Conservation (phyloP, 2,888 invertebrate species). For the Coenonympha glycerion region DNA sequence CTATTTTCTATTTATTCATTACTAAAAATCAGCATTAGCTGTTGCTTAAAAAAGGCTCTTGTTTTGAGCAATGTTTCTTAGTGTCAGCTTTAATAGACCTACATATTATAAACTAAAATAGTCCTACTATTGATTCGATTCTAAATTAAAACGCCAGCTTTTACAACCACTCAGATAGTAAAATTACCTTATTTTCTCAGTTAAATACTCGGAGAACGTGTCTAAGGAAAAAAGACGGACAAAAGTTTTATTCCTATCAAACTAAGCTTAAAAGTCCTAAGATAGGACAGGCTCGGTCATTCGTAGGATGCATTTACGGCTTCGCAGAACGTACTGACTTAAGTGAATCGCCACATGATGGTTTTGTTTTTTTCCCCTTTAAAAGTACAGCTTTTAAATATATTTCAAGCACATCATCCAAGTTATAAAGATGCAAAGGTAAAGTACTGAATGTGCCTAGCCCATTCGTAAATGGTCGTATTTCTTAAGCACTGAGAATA, state of each 20-base stretch:
- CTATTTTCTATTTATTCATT: too few species aligned
- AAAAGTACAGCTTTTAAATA: conserved; percentile 3
- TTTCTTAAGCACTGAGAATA: too few species aligned
- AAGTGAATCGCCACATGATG: conserved; percentile 6
- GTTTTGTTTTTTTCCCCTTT: conserved; percentile 2
- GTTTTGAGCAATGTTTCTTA: too few species aligned
- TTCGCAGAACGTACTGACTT: conserved; percentile 23
- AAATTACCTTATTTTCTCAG: neutral
- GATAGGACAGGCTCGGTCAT: conserved; percentile 34
- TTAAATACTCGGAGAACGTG: neutral
- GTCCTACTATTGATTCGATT: neutral
- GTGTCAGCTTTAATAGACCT: too few species aligned
- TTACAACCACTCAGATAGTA: neutral
- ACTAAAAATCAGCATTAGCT: too few species aligned
- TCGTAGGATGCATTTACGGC: conserved; percentile 41
- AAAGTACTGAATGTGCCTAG: too few species aligned
- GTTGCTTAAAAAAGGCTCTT: too few species aligned
- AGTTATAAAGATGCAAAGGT: neutral
- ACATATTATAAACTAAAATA: too few species aligned
- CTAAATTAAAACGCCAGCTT: neutral
- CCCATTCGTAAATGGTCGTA: too few species aligned
- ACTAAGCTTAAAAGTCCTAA: conserved; percentile 15
- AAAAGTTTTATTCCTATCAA: conserved; percentile 13
- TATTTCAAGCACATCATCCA: conserved; percentile 4
- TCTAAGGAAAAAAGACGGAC: neutral